phyloP scores from a whole-genome alignment of 2,113 vertebrate genomes.

The Podarcis raffonei region DNA sequence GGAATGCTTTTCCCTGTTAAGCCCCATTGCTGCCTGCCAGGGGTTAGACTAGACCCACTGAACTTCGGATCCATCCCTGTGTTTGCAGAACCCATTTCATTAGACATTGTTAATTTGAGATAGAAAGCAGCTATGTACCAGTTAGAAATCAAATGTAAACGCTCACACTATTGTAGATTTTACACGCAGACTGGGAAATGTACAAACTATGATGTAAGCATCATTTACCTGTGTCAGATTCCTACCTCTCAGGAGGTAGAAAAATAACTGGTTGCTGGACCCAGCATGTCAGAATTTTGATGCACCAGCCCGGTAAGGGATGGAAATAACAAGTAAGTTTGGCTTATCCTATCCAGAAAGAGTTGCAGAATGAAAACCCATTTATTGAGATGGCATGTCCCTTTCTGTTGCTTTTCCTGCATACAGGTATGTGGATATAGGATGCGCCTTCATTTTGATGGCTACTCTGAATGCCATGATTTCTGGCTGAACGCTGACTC shows the following conservation, averaged over 20 bases:
- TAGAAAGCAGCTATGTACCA: neutral
- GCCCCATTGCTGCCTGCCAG: no score
- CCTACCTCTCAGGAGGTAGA: neutral
- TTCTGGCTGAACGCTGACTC: constrained; percentile 98
- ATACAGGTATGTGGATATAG: constrained; percentile 92
- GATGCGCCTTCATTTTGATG: constrained; percentile 94
- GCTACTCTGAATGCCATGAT: constrained; percentile 96
- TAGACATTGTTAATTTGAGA: neutral
- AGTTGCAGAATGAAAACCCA: neutral
- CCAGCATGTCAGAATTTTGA: neutral
- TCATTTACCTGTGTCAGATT: neutral
- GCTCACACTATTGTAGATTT: no score
- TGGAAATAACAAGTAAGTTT: neutral
- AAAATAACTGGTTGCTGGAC: neutral
- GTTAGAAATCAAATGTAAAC: neutral
- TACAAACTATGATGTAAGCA: neutral
- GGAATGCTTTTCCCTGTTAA: no score
- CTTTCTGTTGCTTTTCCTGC: constrained; percentile 8
- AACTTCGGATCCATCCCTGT: no score
- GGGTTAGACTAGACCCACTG: no score
- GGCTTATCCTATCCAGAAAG: neutral
- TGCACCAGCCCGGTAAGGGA: neutral
- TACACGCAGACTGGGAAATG: neutral
- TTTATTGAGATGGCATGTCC: neutral
- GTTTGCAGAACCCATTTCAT: neutral